Conservation (phyloP, 2,113 vertebrate genomes). For the Protobothrops flavoviridis region DNA sequence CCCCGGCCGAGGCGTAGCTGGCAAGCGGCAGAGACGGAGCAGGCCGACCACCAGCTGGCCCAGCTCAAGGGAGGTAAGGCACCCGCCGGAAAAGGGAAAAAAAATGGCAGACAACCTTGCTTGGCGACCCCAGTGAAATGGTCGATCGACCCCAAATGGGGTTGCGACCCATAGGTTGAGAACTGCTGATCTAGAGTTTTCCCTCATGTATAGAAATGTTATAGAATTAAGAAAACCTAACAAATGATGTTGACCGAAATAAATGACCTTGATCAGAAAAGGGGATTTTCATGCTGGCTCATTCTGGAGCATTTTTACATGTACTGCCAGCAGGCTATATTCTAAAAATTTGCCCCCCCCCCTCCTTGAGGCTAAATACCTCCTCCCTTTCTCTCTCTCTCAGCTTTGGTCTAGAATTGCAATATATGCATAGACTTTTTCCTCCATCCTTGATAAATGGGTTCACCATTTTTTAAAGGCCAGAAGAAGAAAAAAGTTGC, state of each 20-base stretch:
- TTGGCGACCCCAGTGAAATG: too few species aligned
- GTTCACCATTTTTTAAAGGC: conserved; percentile 75
- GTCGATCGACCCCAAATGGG: too few species aligned
- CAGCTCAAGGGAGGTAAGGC: too few species aligned
- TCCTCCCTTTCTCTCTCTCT: neutral
- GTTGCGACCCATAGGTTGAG: too few species aligned
- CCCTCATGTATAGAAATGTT: neutral
- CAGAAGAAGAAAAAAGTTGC: conserved; percentile 68
- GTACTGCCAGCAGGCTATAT: conserved; percentile 4
- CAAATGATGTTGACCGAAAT: neutral
- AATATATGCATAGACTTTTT: conserved; percentile 51
- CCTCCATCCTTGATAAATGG: conserved; percentile 75
- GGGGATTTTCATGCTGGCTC: neutral
- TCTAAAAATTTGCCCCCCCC: conserved; percentile 31
- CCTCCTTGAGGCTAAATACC: conserved; percentile 27
- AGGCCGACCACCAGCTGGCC: too few species aligned
- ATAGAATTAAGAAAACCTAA: neutral
- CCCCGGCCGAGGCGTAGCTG: too few species aligned
- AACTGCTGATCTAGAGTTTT: neutral
- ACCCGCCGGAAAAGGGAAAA: too few species aligned
- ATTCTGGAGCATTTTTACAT: neutral
- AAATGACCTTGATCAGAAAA: neutral
- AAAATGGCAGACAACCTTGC: too few species aligned
- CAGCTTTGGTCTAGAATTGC: neutral
- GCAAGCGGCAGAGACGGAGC: too few species aligned